phyloP scores from a whole-genome alignment of 2,888 invertebrate genomes.

The Chironomus tentans region DNA sequence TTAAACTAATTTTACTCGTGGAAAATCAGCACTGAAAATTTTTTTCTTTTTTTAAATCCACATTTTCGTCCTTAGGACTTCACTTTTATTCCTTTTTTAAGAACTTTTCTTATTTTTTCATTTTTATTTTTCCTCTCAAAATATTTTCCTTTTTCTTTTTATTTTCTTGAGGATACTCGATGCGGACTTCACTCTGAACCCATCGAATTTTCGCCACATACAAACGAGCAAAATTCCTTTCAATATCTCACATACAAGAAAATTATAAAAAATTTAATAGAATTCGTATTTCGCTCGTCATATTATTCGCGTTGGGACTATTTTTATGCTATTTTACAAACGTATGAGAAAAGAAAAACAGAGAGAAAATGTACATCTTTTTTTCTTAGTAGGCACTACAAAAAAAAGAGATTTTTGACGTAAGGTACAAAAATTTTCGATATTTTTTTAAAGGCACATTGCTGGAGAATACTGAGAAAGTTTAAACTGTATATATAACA shows the following conservation, averaged over 20 bases:
- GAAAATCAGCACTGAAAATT: no score
- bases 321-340: conserved; percentile 13
- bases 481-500: no score
- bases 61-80: neutral
- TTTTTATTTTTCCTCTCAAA: neutral
- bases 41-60: no score
- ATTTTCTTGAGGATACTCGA: neutral
- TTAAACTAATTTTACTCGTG: no score
- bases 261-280: no score
- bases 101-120: neutral
- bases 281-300: conserved; percentile 20
- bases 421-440: no score
- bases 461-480: no score
- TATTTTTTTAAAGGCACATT: no score
- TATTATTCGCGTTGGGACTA: conserved; percentile 20
- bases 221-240: conserved; percentile 14
- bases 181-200: conserved; percentile 5
- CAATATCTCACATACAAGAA: conserved; percentile 5
- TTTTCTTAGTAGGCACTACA: neutral
- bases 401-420: no score
- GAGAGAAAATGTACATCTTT: neutral
- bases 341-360: neutral
- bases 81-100: neutral
- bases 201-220: conserved; percentile 25
- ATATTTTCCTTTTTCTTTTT: neutral